Percentiles rank a stretch among this genome's conserved stretches.
phyloP scores from a whole-genome alignment of 2,797 vertebrate genomes.

The Thaleichthys pacificus region DNA sequence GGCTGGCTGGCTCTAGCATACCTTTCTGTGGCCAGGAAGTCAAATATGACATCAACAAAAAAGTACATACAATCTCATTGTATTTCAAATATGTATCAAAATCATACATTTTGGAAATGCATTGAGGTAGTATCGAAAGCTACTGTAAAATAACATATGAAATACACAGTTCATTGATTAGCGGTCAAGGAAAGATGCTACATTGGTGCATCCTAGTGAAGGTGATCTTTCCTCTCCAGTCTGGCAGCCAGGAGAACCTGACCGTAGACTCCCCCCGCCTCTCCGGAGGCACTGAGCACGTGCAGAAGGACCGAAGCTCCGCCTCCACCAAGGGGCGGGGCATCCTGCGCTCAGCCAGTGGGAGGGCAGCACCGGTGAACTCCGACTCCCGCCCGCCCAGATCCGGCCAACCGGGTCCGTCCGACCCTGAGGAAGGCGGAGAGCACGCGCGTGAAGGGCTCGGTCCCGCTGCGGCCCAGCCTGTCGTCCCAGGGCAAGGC shows the following conservation, averaged over 20 bases:
- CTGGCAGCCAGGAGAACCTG: constrained; percentile 90
- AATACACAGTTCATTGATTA: background rate
- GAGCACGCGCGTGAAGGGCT: constrained; percentile 81
- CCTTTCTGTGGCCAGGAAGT: background rate
- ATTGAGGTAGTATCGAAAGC: too few relatives aligned
- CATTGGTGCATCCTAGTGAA: background rate
- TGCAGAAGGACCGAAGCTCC: constrained; percentile 74
- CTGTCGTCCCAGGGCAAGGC: constrained; percentile 78
- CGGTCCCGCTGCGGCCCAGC: constrained; percentile 66
- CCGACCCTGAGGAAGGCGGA: constrained; percentile 82
- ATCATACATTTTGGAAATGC: too few relatives aligned
- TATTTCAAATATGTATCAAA: too few relatives aligned
- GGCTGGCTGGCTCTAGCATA: too few relatives aligned
- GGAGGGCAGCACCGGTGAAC: constrained; percentile 69
- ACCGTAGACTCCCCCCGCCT: constrained; percentile 87
- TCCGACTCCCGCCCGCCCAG: constrained; percentile 57
- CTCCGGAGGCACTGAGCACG: constrained; percentile 79
- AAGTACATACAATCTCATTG: too few relatives aligned
- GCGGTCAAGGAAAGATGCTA: background rate
- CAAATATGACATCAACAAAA: too few relatives aligned
- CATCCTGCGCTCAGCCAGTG: constrained; percentile 87
- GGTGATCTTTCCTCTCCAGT: constrained; percentile 64
- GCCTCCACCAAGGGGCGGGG: constrained; percentile 66
- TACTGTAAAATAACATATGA: background rate
- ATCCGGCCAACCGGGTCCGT: constrained; percentile 63